These are phyloP conservation scores for Nothobranchius furzeri DNA, from an alignment of 2,113 vertebrate species.

Conservation along the genomic window DNA sequence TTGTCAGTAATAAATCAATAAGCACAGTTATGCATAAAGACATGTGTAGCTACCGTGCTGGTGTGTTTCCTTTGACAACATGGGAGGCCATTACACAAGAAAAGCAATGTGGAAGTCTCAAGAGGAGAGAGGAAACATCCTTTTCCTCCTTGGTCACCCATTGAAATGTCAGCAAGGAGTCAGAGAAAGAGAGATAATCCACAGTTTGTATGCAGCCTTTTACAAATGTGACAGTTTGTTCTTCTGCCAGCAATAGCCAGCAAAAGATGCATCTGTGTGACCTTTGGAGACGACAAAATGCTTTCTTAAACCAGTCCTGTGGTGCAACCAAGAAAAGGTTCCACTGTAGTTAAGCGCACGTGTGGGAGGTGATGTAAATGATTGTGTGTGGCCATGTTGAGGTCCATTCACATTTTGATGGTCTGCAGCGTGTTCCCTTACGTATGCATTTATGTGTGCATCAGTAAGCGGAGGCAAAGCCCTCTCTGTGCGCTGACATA, in stretches of 20 bases:
- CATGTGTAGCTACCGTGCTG: background rate
- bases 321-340: slow-evolving; percentile 38
- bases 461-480: slow-evolving; percentile 45
- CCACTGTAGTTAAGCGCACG: slow-evolving; percentile 31
- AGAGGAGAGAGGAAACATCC: slow-evolving; percentile 47
- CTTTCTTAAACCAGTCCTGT: slow-evolving; percentile 47
- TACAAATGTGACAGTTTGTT: slow-evolving; percentile 68
- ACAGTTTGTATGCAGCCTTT: slow-evolving; percentile 55
- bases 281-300: slow-evolving; percentile 71
- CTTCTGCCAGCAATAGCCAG: slow-evolving; percentile 35
- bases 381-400: slow-evolving; percentile 11
- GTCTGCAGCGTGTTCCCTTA: slow-evolving; percentile 9
- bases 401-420: slow-evolving; percentile 13
- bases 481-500: slow-evolving; percentile 59
- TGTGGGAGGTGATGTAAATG: slow-evolving; percentile 10
- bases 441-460: slow-evolving; percentile 32
- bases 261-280: slow-evolving; percentile 64
- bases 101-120: slow-evolving; percentile 28
- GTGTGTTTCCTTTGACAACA: slow-evolving; percentile 19
- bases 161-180: slow-evolving; percentile 75
- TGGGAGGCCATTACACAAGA: slow-evolving; percentile 2
- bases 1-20: slow-evolving; percentile 36
- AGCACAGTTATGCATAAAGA: slow-evolving; percentile 2
- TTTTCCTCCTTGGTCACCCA: slow-evolving; percentile 44
- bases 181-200: slow-evolving; percentile 65